These are phyloP conservation scores for Trachelus troglodyta DNA, from an alignment of 2,888 invertebrate species.

Conservation along the genomic window DNA sequence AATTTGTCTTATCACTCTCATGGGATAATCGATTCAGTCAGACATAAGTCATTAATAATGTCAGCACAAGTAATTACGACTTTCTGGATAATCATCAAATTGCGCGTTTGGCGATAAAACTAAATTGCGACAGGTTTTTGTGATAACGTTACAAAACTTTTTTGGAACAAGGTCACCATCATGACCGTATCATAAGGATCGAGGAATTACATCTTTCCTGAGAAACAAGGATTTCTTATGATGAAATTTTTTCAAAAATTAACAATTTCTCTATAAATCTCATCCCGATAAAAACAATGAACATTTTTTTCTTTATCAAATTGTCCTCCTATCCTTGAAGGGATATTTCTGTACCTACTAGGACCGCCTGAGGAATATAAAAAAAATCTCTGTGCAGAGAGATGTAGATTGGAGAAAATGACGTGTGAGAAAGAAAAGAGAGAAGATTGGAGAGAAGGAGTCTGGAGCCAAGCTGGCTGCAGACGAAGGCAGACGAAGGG, in stretches of 20 bases:
- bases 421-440: not conserved
- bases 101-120: not conserved
- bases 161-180: not conserved
- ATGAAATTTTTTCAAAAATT: not conserved
- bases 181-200: not conserved
- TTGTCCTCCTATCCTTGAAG: not conserved
- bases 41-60: not conserved
- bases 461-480: conserved; percentile 65
- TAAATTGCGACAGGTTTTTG: not conserved
- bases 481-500: conserved; percentile 58
- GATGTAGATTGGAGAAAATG: not conserved
- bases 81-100: not conserved
- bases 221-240: too few relatives aligned
- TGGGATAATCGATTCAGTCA: not conserved
- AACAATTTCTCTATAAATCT: not conserved
- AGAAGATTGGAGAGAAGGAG: conserved; percentile 33
- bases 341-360: not conserved
- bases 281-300: not conserved
- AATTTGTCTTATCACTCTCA: not conserved
- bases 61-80: not conserved
- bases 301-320: not conserved
- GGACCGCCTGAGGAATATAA: not conserved
- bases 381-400: not conserved
- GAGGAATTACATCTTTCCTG: not conserved
- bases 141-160: not conserved